These are phyloP conservation scores for Linnaemya tessellans DNA, from an alignment of 2,888 invertebrate species.

Conservation along the genomic window DNA sequence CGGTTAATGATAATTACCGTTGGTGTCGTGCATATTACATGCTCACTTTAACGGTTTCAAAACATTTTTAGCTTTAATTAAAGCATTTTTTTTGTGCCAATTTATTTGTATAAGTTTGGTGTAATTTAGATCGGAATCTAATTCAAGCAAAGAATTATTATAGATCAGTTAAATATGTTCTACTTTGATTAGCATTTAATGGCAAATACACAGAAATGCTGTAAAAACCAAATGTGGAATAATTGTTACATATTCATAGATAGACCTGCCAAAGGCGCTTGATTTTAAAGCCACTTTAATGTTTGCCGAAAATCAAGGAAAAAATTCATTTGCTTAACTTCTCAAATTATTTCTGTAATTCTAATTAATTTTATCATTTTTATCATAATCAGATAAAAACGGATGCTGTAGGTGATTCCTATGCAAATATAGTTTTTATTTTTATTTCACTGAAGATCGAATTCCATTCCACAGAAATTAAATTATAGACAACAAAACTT, in stretches of 20 bases:
- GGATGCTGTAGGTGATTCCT: too few relatives aligned
- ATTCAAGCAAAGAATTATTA: neutral
- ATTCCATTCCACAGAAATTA: too few relatives aligned
- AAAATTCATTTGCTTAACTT: too few relatives aligned
- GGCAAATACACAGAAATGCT: neutral
- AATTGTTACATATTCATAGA: neutral
- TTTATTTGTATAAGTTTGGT: neutral
- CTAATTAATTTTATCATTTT: too few relatives aligned
- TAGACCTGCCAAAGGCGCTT: neutral
- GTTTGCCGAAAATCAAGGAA: too few relatives aligned
- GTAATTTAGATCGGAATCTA: constrained; percentile 17
- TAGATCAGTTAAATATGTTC: neutral
- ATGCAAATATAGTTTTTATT: too few relatives aligned
- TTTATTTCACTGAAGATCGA: too few relatives aligned
- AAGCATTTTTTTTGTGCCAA: constrained; percentile 16
- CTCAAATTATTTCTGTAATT: too few relatives aligned
- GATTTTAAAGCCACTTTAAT: too few relatives aligned
- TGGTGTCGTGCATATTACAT: constrained; percentile 2
- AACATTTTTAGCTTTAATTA: neutral
- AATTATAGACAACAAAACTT: too few relatives aligned
- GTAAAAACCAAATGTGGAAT: neutral
- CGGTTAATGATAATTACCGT: constrained; percentile 46
- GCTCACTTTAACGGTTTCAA: constrained; percentile 18
- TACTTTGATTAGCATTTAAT: neutral
- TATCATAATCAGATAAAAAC: too few relatives aligned